These are phyloP conservation scores for Unio delphinus DNA, from an alignment of 2,888 invertebrate genomes.

Conservation along the genomic window DNA sequence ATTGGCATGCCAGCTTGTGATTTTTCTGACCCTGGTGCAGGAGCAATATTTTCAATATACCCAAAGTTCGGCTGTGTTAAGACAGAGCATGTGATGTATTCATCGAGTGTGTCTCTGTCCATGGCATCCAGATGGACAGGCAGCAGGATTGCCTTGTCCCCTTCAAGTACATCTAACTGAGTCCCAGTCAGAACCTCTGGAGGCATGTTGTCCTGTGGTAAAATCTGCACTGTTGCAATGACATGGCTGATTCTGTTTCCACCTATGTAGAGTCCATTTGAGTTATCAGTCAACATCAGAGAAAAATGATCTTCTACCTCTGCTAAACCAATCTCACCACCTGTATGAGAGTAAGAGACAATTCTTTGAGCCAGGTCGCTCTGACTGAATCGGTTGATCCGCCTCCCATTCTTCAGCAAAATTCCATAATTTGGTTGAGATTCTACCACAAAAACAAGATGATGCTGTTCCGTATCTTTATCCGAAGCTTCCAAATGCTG, in stretches of 20 bases:
- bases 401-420: constrained; percentile 47
- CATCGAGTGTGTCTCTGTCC: constrained; percentile 65
- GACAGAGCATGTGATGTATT: constrained; percentile 65
- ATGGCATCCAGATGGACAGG: constrained; percentile 57
- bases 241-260: constrained; percentile 58
- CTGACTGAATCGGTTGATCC: constrained; percentile 64
- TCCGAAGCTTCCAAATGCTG: constrained; percentile 58
- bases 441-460: constrained; percentile 59
- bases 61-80: constrained; percentile 64
- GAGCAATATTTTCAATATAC: constrained; percentile 68
- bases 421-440: constrained; percentile 57
- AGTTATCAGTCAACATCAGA: constrained; percentile 59
- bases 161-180: constrained; percentile 62
- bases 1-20: constrained; percentile 62
- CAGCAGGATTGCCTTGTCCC: constrained; percentile 57
- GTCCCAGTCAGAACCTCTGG: constrained; percentile 59
- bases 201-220: constrained; percentile 65
- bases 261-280: constrained; percentile 53
- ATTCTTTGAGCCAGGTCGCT: constrained; percentile 52
- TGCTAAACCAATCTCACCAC: constrained; percentile 63
- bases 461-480: constrained; percentile 60
- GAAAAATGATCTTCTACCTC: constrained; percentile 59
- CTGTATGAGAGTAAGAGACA: constrained; percentile 64
- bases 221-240: constrained; percentile 56
- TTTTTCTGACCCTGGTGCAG: constrained; percentile 66